Base-by-base conservation (phyloP, 2,113 vertebrate genomes). In the Rousettus leschenaultii region DNA sequence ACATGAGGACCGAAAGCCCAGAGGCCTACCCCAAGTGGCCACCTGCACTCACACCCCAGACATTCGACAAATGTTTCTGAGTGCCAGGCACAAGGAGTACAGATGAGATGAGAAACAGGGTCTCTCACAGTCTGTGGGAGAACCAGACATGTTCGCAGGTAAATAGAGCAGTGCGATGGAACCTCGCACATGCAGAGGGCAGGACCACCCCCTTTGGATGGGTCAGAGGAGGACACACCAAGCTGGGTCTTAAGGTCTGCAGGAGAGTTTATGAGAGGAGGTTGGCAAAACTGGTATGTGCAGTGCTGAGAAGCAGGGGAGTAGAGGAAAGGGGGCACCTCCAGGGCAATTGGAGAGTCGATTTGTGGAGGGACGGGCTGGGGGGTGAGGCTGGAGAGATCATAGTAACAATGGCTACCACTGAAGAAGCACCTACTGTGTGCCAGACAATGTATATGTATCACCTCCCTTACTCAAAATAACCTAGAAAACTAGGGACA, bases 41-140 rank as follows among this genome's bases (percentile, higher is more conserved):
- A 7, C 70, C 57, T 35, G 75, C 33, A 4, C n/a, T 1, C 48
- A 96, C 43, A 65, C 15, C 24, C 26, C 51, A 70, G 35, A 15
- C 71, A n/a, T 16, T 83, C 51, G 18, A 1, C 26, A 6, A 16
- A 33, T 11, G 24, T 55, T 59, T 68, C 65, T 0, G 1, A 33
- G 28, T 1, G 19, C 59, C 0, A 0, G 53, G 84, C 21, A 1
- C 68, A 13, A 3, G 16, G 24, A 30, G 9, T 28, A 13, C 26
- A 24, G 66, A 26, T 10, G 40, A 89, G 53, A 77, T 13, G 45
- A 53, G 22, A 43, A 24, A 1, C 4, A 0, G 4, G 5, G 24
- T n/a, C n/a, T 61, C 35, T 57, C 33, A 13, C 26, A 5, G 65
- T 75, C 75, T n/a, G 40, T 0, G 0, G 26, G 80, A 16, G 33